phyloP scores from a whole-genome alignment of 2,888 invertebrate species.

The Pseudoips prasinana region DNA sequence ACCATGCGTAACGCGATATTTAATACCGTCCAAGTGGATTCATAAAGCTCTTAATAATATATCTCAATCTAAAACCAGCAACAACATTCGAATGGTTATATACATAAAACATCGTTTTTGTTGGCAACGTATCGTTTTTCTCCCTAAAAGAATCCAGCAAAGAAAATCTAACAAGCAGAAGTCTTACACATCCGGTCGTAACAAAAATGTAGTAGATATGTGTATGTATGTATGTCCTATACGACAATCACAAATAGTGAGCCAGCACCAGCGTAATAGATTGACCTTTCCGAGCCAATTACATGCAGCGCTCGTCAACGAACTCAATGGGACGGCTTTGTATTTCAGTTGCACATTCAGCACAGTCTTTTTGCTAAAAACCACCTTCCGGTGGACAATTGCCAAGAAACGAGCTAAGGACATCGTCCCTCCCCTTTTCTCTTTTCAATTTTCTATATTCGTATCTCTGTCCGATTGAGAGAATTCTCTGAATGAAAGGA shows the following conservation, averaged over 20 bases:
- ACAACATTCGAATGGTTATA: no score
- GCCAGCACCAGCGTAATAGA: constrained; percentile 12
- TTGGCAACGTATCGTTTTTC: no score
- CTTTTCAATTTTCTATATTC: constrained; percentile 31
- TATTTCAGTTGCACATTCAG: constrained; percentile 67
- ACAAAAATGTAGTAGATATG: neutral
- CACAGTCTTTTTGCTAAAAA: constrained; percentile 70
- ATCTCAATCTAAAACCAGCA: no score
- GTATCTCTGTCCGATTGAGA: constrained; percentile 46
- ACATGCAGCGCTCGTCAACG: constrained; percentile 49
- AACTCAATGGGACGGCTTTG: constrained; percentile 70
- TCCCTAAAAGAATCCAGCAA: no score
- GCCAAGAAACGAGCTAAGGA: constrained; percentile 72
- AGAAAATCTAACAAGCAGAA: no score
- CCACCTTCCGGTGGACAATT: constrained; percentile 79
- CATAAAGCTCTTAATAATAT: no score
- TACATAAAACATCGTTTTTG: no score
- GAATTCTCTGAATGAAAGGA: constrained; percentile 77
- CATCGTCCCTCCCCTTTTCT: constrained; percentile 41
- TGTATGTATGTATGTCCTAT: constrained; percentile 2
- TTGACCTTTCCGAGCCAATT: constrained; percentile 60
- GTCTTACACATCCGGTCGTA: no score
- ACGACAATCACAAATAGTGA: constrained; percentile 26
- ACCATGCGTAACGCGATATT: no score
- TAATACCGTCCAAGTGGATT: no score